phyloP scores from a whole-genome alignment of 2,113 vertebrate species.

The Ceyx cyanopectus region DNA sequence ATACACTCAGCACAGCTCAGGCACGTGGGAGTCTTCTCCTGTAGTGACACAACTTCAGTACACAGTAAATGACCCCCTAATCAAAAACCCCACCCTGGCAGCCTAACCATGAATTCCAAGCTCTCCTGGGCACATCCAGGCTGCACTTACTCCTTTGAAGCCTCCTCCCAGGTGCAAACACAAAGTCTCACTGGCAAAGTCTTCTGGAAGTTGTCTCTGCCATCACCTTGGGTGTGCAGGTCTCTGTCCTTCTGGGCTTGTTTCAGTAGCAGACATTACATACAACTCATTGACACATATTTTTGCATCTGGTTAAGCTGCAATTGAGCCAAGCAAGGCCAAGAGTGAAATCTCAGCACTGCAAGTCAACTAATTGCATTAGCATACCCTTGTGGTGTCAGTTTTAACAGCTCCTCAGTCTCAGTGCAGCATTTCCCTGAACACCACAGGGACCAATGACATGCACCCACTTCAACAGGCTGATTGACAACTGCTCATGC shows the following conservation, averaged over 20 bases:
- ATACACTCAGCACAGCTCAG: background rate
- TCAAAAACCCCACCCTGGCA: fast-evolving
- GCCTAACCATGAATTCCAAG: background rate
- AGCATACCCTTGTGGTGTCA: background rate
- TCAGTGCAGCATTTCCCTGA: background rate
- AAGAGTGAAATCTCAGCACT: background rate
- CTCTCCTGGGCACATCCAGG: background rate
- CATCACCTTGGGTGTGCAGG: background rate
- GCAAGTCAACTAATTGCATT: background rate
- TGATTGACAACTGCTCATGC: background rate
- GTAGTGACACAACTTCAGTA: background rate
- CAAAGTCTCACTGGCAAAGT: background rate
- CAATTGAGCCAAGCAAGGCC: background rate
- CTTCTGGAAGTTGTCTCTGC: background rate
- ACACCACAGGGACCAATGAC: background rate
- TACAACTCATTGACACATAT: background rate
- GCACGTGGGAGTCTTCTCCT: background rate
- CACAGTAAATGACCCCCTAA: background rate
- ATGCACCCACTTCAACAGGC: background rate
- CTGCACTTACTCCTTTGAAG: background rate
- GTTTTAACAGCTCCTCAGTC: background rate
- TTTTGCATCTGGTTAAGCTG: conserved; percentile 12
- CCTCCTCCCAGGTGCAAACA: background rate
- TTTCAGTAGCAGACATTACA: background rate
- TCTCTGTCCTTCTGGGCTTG: background rate